Conservation (phyloP, 2,888 invertebrate genomes). For the Eupithecia centaureata region DNA sequence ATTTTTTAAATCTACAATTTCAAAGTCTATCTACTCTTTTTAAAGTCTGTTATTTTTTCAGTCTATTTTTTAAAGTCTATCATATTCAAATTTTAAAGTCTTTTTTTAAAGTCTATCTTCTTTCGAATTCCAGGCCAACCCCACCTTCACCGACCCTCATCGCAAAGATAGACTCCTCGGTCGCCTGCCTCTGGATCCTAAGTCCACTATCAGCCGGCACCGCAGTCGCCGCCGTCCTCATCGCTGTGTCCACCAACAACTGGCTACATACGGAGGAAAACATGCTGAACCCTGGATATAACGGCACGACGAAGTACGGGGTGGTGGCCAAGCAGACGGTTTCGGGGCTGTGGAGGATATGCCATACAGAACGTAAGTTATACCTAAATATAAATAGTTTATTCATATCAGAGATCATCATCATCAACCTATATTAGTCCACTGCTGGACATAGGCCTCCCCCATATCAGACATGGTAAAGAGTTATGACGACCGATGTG, state of each 20-base stretch:
- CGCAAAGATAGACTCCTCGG: slow-evolving; percentile 83
- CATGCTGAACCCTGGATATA: slow-evolving; percentile 90
- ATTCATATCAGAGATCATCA: too few relatives aligned
- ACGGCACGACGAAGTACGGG: slow-evolving; percentile 89
- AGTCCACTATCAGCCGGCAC: slow-evolving; percentile 88
- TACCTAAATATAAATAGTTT: too few relatives aligned
- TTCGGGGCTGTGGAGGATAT: slow-evolving; percentile 92
- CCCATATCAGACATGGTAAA: too few relatives aligned
- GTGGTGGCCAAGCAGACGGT: slow-evolving; percentile 89
- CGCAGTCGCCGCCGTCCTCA: slow-evolving; percentile 88
- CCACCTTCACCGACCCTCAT: slow-evolving; percentile 77
- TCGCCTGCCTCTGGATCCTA: slow-evolving; percentile 85
- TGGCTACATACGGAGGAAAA: slow-evolving; percentile 95
- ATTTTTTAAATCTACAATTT: neutral
- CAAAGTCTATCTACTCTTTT: too few relatives aligned
- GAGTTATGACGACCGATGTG: too few relatives aligned
- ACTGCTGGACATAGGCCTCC: too few relatives aligned
- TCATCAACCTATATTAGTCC: too few relatives aligned
- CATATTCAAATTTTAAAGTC: too few relatives aligned
- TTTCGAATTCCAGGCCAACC: slow-evolving; percentile 67
- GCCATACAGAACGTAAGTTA: slow-evolving; percentile 90
- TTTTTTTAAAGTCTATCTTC: neutral
- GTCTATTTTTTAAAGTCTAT: too few relatives aligned
- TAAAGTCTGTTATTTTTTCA: too few relatives aligned
- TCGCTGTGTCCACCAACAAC: slow-evolving; percentile 90